Conservation (phyloP, 1,140 invertebrate species). For the Drosophila santomea region DNA sequence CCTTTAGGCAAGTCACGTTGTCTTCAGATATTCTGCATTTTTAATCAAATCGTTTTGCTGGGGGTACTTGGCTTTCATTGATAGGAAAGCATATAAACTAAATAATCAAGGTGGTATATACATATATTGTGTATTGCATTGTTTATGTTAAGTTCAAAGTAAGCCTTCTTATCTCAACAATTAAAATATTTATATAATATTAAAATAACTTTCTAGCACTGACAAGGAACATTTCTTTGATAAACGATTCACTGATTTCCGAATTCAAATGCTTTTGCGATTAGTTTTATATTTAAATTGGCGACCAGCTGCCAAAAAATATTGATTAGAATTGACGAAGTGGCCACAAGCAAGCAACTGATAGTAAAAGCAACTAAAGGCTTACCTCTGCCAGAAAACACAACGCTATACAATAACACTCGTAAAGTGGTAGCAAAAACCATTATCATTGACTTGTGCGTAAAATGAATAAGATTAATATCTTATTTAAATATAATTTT, state of each 20-base stretch:
- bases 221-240: neutral
- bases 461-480: neutral
- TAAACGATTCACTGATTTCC: neutral
- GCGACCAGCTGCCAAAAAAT: neutral
- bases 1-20: slow-evolving; percentile 5
- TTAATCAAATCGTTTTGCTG: neutral
- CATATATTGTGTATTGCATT: too few species aligned
- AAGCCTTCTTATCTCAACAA: neutral
- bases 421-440: neutral
- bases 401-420: too few species aligned
- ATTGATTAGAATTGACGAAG: neutral
- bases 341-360: neutral
- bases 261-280: neutral
- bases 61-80: neutral
- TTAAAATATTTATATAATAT: neutral
- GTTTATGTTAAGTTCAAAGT: neutral
- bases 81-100: neutral
- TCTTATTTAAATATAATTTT: neutral
- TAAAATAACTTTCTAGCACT: neutral
- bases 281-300: neutral
- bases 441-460: neutral
- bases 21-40: neutral
- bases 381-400: neutral
- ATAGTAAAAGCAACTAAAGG: neutral
- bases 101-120: neutral